phyloP scores from a whole-genome alignment of 2,113 vertebrate species.

The Poeciliopsis turrubarensis region DNA sequence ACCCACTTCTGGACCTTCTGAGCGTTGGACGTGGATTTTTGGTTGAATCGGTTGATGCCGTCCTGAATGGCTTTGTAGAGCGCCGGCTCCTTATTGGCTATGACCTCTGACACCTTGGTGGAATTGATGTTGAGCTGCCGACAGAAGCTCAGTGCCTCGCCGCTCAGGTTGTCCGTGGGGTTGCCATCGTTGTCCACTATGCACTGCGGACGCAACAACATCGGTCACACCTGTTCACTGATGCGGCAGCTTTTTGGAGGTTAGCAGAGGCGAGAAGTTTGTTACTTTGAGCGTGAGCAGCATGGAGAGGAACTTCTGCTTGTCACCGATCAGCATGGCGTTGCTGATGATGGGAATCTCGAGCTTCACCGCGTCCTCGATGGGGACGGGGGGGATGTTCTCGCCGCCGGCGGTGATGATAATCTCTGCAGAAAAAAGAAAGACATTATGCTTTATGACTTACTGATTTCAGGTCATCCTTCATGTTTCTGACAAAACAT shows the following conservation, averaged over 20 bases:
- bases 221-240: not conserved
- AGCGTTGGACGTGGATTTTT: slow-evolving; percentile 73
- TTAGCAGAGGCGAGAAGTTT: not conserved
- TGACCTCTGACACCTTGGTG: slow-evolving; percentile 74
- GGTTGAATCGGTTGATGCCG: slow-evolving; percentile 73
- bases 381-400: slow-evolving; percentile 81
- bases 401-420: slow-evolving; percentile 85
- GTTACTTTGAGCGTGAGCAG: slow-evolving; percentile 82
- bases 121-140: slow-evolving; percentile 32
- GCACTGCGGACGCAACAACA: slow-evolving; percentile 61
- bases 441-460: too few relatives aligned
- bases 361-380: slow-evolving; percentile 77
- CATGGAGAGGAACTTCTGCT: slow-evolving; percentile 83
- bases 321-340: slow-evolving; percentile 82
- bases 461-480: too few relatives aligned
- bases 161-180: slow-evolving; percentile 76
- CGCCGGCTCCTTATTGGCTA: slow-evolving; percentile 73
- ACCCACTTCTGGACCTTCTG: slow-evolving; percentile 81
- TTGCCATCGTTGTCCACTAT: slow-evolving; percentile 70
- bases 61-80: slow-evolving; percentile 78
- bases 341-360: slow-evolving; percentile 80
- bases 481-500: too few relatives aligned
- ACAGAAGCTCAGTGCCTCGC: slow-evolving; percentile 70
- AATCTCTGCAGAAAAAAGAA: slow-evolving; percentile 68
- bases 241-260: not conserved